A percentile compares a stretch with the other conserved stretches of the same genome.
Evolutionary conservation across 1,140 invertebrate species (phyloP).

Genomic region (Paralvinella palmiformis): DNA sequence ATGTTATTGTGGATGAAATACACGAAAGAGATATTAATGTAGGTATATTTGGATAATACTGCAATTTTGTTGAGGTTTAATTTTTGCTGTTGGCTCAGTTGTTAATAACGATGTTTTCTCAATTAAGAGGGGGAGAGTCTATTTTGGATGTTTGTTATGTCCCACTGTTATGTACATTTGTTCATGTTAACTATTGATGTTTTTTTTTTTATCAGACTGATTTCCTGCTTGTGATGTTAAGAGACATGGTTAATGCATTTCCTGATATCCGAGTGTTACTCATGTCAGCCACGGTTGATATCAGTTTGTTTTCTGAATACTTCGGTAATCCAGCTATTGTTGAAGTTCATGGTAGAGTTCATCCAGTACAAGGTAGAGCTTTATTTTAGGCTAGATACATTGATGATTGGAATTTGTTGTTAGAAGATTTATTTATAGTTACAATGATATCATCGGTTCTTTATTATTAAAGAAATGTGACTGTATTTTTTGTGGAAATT

Average conservation of each 20-base stretch:
- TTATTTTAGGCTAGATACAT: neutral
- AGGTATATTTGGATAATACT: constrained; percentile 20
- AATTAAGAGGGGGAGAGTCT: too few relatives aligned
- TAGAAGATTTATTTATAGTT: too few relatives aligned
- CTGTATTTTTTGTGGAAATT: too few relatives aligned
- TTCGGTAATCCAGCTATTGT: constrained; percentile 48
- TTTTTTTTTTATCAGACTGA: constrained; percentile 46
- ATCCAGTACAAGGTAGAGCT: constrained; percentile 48
- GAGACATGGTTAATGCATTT: constrained; percentile 51
- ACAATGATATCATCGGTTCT: too few relatives aligned
- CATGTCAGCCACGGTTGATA: constrained; percentile 55
- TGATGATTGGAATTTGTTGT: neutral
- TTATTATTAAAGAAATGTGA: too few relatives aligned
- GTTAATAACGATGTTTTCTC: too few relatives aligned
- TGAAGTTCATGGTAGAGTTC: constrained; percentile 49
- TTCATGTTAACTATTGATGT: constrained; percentile 1
- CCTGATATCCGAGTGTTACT: constrained; percentile 49
- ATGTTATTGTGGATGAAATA: constrained; percentile 72
- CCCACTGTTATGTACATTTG: too few relatives aligned
- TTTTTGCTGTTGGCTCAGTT: too few relatives aligned
- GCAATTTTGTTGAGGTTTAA: neutral
- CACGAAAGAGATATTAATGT: constrained; percentile 61
- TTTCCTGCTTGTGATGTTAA: constrained; percentile 52
- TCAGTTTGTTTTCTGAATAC: constrained; percentile 50
- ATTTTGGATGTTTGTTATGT: too few relatives aligned